phyloP scores from a whole-genome alignment of 2,797 vertebrate species.

The Australoheros facetus region DNA sequence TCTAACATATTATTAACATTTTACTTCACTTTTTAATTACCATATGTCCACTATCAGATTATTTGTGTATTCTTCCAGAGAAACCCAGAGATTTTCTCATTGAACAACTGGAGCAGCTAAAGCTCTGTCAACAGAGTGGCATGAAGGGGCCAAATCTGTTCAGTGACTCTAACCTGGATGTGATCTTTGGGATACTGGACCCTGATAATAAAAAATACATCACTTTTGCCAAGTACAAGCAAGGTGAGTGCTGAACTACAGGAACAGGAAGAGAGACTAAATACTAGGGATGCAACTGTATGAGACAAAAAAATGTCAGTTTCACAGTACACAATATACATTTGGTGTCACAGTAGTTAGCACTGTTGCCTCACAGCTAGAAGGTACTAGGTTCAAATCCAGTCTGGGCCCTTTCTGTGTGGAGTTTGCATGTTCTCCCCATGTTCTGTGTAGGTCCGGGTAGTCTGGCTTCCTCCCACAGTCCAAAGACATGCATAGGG shows the following conservation, averaged over 20 bases:
- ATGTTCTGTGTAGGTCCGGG: too few species aligned
- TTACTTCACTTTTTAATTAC: background rate
- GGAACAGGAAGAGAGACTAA: background rate
- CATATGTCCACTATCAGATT: background rate
- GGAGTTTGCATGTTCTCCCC: background rate
- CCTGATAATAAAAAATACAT: slow-evolving; percentile 67
- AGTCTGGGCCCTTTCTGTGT: background rate
- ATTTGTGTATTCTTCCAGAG: slow-evolving; percentile 55
- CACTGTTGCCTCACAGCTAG: background rate
- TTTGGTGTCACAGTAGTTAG: too few species aligned
- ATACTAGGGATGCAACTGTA: background rate
- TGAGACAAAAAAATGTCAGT: background rate
- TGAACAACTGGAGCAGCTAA: slow-evolving; percentile 72
- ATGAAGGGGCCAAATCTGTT: slow-evolving; percentile 67
- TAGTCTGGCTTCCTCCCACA: too few species aligned
- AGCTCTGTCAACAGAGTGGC: slow-evolving; percentile 36
- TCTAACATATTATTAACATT: background rate
- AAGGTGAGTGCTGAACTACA: slow-evolving; percentile 62
- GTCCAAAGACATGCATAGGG: too few species aligned
- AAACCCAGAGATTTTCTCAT: slow-evolving; percentile 75
- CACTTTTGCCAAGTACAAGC: slow-evolving; percentile 73
- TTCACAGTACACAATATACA: too few species aligned
- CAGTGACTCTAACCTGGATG: slow-evolving; percentile 66
- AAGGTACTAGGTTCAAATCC: background rate
- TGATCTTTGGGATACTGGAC: slow-evolving; percentile 75